Evolutionary conservation across 2,888 invertebrate species (phyloP).

Genomic region (Lucinisca nassula): DNA sequence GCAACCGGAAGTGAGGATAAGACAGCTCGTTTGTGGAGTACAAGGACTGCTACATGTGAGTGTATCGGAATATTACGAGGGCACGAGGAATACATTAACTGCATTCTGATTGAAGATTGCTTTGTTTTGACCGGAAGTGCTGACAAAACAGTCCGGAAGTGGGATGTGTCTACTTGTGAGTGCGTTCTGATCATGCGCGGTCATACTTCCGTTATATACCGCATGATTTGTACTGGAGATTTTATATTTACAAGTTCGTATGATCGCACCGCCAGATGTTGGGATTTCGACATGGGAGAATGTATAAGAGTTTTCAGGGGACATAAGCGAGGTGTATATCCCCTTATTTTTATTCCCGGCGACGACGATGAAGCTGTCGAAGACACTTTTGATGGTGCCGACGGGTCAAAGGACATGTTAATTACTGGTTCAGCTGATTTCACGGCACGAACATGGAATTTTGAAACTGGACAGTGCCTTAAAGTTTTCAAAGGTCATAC

Average conservation of each 20-base stretch:
- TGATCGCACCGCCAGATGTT: slow-evolving; percentile 87
- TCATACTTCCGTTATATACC: slow-evolving; percentile 88
- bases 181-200: slow-evolving; percentile 88
- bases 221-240: slow-evolving; percentile 88
- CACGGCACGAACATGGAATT: slow-evolving; percentile 88
- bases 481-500: slow-evolving; percentile 88
- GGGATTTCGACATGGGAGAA: slow-evolving; percentile 89
- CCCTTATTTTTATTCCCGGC: slow-evolving; percentile 89
- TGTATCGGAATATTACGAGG: slow-evolving; percentile 89
- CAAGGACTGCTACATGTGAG: slow-evolving; percentile 88
- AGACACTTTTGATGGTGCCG: slow-evolving; percentile 79
- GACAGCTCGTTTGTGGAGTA: slow-evolving; percentile 89
- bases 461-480: slow-evolving; percentile 87
- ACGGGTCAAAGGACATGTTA: slow-evolving; percentile 85
- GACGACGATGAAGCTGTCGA: slow-evolving; percentile 84
- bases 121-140: slow-evolving; percentile 89
- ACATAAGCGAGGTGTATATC: slow-evolving; percentile 89
- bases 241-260: slow-evolving; percentile 87
- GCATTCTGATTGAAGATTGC: slow-evolving; percentile 88
- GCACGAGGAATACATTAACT: slow-evolving; percentile 89
- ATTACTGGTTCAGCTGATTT: slow-evolving; percentile 88
- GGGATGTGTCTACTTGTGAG: slow-evolving; percentile 89
- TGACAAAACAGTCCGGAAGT: slow-evolving; percentile 89
- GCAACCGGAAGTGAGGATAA: slow-evolving; percentile 89
- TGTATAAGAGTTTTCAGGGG: slow-evolving; percentile 88